Percentiles rank a stretch among this genome's conserved stretches.
These are phyloP conservation scores for Morinoia aosen DNA, from an alignment of 2,888 invertebrate genomes.

Conservation along the genomic window DNA sequence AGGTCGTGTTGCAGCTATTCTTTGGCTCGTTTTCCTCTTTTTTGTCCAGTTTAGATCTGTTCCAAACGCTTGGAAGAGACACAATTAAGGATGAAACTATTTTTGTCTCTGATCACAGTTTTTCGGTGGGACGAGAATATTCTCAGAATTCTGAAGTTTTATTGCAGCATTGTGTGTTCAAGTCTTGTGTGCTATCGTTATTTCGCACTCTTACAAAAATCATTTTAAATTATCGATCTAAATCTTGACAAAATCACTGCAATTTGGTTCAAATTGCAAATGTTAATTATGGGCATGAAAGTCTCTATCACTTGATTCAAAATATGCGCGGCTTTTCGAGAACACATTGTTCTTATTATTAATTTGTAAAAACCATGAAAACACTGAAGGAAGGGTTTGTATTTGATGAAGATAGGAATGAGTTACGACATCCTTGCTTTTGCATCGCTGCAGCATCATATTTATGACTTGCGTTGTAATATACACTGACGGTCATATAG, in stretches of 20 bases:
- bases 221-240: not conserved
- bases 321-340: not conserved
- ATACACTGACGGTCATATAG: not conserved
- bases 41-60: not conserved
- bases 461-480: not conserved
- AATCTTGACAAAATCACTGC: not conserved
- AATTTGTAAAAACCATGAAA: not conserved
- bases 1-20: not conserved
- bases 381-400: not conserved
- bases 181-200: not conserved
- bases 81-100: not conserved
- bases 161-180: not conserved
- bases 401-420: not conserved
- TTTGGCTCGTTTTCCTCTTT: not conserved
- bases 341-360: not conserved
- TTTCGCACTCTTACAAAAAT: not conserved
- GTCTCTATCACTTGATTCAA: not conserved
- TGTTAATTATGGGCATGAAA: not conserved
- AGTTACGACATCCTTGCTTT: not conserved
- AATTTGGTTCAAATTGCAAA: not conserved
- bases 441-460: not conserved
- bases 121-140: not conserved
- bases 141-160: not conserved
- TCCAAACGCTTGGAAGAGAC: not conserved
- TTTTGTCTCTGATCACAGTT: not conserved